Conservation (phyloP, 2,888 invertebrate species). For the Scaptomyza parva region DNA sequence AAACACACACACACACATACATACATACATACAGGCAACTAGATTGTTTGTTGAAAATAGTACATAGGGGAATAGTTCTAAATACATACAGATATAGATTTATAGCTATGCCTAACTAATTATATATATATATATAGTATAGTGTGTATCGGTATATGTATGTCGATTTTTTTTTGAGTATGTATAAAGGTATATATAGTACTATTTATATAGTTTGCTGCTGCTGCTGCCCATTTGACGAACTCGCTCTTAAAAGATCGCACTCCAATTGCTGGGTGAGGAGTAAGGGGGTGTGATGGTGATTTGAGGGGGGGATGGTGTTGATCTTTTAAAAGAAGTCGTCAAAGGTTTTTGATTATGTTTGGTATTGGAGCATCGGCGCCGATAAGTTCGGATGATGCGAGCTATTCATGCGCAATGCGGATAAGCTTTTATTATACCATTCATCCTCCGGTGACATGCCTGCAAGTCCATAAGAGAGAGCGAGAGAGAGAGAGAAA, state of each 20-base stretch:
- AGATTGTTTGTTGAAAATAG: conserved; percentile 23
- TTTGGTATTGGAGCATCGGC: conserved; percentile 98
- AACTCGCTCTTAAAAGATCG: conserved; percentile 63
- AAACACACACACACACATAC: conserved; percentile 1
- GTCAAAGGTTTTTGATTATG: conserved; percentile 90
- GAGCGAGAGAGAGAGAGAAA: background rate
- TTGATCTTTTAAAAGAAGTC: conserved; percentile 84
- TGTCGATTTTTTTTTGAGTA: conserved; percentile 13
- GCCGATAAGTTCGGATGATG: conserved; percentile 97
- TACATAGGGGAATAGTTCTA: conserved; percentile 45
- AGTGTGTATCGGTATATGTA: conserved; percentile 8
- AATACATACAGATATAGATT: conserved; percentile 45
- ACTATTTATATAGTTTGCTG: conserved; percentile 22
- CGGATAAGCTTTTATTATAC: conserved; percentile 99
- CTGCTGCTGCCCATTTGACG: conserved; percentile 62
- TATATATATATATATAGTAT: conserved; percentile 6
- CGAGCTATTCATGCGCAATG: conserved; percentile 97
- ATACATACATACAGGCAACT: conserved; percentile 24
- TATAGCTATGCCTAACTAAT: conserved; percentile 34
- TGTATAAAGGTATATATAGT: conserved; percentile 11
- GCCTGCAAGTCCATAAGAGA: conserved; percentile 86
- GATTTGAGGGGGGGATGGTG: background rate
- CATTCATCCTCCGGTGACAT: conserved; percentile 98
- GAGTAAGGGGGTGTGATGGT: too few relatives aligned
- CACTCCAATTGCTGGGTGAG: conserved; percentile 27